A percentile compares a stretch with the other conserved stretches of the same genome.
These are phyloP conservation scores for Piezodorus guildinii DNA, from an alignment of 1,140 invertebrate species.

Conservation along the genomic window DNA sequence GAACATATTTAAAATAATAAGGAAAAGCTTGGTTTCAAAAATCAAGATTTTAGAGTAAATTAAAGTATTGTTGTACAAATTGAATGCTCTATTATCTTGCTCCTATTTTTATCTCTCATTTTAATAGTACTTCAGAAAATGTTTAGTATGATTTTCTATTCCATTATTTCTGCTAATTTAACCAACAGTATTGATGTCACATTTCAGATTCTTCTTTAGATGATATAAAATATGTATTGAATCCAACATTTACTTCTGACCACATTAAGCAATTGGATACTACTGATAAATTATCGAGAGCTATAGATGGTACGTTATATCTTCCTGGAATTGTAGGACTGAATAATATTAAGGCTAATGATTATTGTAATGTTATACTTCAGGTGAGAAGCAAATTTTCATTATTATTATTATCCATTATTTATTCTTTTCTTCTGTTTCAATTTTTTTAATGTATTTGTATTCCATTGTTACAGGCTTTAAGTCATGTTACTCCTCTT, in stretches of 20 bases:
- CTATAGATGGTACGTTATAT: slow-evolving; percentile 94
- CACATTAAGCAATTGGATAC: slow-evolving; percentile 73
- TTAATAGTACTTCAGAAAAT: too few species aligned
- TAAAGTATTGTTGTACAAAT: too few species aligned
- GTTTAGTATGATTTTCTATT: too few species aligned
- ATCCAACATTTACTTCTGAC: slow-evolving; percentile 83
- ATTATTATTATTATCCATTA: neutral
- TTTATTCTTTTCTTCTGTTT: too few species aligned
- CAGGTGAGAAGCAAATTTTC: slow-evolving; percentile 48
- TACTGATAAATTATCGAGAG: slow-evolving; percentile 77
- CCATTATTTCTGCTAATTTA: neutral
- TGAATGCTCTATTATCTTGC: too few species aligned
- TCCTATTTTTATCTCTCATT: too few species aligned
- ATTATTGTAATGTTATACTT: slow-evolving; percentile 97
- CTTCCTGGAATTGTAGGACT: slow-evolving; percentile 92
- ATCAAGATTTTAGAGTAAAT: too few species aligned
- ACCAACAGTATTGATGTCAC: slow-evolving; percentile 23
- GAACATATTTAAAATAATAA: too few species aligned
- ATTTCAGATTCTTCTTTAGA: slow-evolving; percentile 85
- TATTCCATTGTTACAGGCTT: slow-evolving; percentile 46
- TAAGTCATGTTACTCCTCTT: slow-evolving; percentile 88
- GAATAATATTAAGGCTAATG: slow-evolving; percentile 99
- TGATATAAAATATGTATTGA: slow-evolving; percentile 98
- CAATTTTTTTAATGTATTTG: too few species aligned
- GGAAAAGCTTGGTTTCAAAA: too few species aligned